Evolutionary conservation across 2,113 vertebrate genomes (phyloP), one percentile per base, ranked within the genome.

Genomic region (Cairina moschata): DNA sequence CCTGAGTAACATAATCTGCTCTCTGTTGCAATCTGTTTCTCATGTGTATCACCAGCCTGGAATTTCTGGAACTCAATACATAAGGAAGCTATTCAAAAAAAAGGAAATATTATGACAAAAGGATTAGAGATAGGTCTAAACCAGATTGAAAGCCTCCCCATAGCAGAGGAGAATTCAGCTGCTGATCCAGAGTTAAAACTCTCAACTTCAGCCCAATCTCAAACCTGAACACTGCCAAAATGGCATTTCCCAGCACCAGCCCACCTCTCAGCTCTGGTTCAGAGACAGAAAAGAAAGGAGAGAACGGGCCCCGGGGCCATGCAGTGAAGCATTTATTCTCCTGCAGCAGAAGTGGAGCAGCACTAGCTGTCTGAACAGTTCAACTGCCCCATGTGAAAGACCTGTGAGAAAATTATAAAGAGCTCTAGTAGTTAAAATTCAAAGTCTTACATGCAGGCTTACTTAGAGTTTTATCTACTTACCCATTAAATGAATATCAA

Each of bases 41-140:
- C 86, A 91, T 74, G 79, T 82, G 83, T 95, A 86, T 93, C 81
- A 93, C 63, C 83, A 85, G 42, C 56, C 66, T 83, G 87, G 93
- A 97, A 94, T 97, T 94, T 93, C 83, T 96, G 91, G 93, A 96
- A 97, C 83, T 94, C 90, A 83, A 87, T 85, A 91, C 79, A 92
- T 90, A 96, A 94, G 95, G 95, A 96, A 95, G 78, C 86, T 74
- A 95, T 97, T 95, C 26, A 76, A 71, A 90, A 95, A 95, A 90
- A 91, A 88, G 84, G 91, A 93, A 96, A 90, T 83, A 86, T 34
- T 91, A 90, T 0, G 1, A 79, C 72, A 95, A 86, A 90, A 67
- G 81, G 78, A 90, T 91, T 91, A 91, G 46, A 92, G 81, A 75
- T 72, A 80, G 59, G 16, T 90, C 68, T 88, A 88, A 92, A 83